Percentiles rank a stretch among this genome's conserved stretches.
Evolutionary conservation across 1,140 invertebrate species (phyloP).

Genomic region (Leptinotarsa lineolata): DNA sequence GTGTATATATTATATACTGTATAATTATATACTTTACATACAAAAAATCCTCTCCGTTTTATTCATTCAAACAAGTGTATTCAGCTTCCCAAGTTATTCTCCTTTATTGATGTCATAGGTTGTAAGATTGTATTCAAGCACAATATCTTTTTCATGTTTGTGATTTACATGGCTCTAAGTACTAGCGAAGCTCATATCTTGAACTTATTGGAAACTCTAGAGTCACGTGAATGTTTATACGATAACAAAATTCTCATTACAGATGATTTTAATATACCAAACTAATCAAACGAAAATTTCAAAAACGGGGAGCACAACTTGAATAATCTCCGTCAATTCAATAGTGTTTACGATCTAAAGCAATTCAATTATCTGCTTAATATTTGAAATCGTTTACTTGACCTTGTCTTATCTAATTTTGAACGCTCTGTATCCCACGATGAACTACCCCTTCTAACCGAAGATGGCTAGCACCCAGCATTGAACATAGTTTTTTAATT

Average conservation of each 20-base stretch:
- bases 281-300: slow-evolving; percentile 4
- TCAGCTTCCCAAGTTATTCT: too few relatives aligned
- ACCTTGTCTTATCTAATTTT: slow-evolving; percentile 10
- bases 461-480: slow-evolving; percentile 11
- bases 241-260: too few relatives aligned
- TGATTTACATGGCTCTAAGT: neutral
- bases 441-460: slow-evolving; percentile 6
- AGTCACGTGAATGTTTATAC: neutral
- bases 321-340: slow-evolving; percentile 7
- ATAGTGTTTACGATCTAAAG: neutral
- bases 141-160: slow-evolving; percentile 15
- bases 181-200: slow-evolving; percentile 10
- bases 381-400: slow-evolving; percentile 7
- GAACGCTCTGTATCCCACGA: slow-evolving; percentile 10
- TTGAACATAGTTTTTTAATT: too few relatives aligned
- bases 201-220: slow-evolving; percentile 2
- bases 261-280: slow-evolving; percentile 6
- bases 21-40: too few relatives aligned
- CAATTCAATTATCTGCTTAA: neutral
- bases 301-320: neutral
- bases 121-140: slow-evolving; percentile 15
- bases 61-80: too few relatives aligned
- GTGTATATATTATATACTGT: too few relatives aligned
- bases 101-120: slow-evolving; percentile 10
- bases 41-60: too few relatives aligned